Evolutionary conservation across 2,888 invertebrate genomes (phyloP).

Genomic region (Agrochola lychnidis): DNA sequence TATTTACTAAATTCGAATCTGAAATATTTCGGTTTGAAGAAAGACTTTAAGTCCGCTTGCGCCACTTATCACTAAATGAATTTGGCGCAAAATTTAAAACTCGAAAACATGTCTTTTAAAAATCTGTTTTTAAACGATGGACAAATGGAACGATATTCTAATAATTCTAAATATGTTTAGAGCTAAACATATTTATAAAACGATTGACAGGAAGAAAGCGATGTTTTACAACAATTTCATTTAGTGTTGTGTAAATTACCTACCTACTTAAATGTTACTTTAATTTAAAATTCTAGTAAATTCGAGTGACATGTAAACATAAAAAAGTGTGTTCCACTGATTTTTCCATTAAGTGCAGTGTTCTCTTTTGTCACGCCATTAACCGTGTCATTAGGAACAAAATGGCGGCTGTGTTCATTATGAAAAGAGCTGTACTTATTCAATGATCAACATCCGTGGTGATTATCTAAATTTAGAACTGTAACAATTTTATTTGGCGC

Average conservation of each 20-base stretch:
- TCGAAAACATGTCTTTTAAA: no score
- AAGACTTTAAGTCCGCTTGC: background rate
- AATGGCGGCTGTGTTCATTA: constrained; percentile 40
- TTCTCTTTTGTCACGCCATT: constrained; percentile 34
- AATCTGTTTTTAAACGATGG: no score
- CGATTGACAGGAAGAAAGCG: no score
- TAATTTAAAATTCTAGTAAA: background rate
- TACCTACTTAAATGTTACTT: background rate
- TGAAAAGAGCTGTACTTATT: constrained; percentile 65
- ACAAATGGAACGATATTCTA: no score
- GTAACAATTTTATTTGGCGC: constrained; percentile 56
- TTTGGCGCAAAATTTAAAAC: no score
- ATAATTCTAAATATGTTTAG: no score
- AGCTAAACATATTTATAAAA: no score
- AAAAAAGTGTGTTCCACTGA: background rate
- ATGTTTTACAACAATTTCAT: background rate
- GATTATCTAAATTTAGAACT: constrained; percentile 70
- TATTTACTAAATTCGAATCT: background rate
- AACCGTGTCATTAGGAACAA: constrained; percentile 45
- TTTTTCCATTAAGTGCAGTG: background rate
- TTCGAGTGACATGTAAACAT: background rate
- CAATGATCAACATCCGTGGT: constrained; percentile 71
- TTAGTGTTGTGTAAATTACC: background rate
- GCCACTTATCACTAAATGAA: background rate
- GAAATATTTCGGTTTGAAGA: background rate